Evolutionary conservation across 2,113 vertebrate species (phyloP).

Genomic region (Tachuris rubrigastra): DNA sequence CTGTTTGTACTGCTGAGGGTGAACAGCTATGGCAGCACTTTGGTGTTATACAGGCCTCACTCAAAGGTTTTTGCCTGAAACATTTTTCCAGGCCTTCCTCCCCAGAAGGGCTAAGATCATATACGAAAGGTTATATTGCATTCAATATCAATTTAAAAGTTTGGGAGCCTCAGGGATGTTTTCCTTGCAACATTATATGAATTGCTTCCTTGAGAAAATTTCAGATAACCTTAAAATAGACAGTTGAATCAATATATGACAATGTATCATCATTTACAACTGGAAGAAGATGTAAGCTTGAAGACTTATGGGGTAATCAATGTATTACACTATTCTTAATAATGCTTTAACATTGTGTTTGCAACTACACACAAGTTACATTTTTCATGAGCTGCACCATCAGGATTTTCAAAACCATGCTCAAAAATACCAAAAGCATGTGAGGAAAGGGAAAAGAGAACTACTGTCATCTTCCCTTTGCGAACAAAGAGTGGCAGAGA

Average conservation of each 20-base stretch:
- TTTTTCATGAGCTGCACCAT: not conserved
- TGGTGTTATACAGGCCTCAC: not conserved
- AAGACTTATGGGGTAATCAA: not conserved
- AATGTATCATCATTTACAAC: not conserved
- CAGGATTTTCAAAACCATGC: not conserved
- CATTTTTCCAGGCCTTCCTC: not conserved
- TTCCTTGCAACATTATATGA: not conserved
- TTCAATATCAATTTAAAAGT: not conserved
- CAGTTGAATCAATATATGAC: not conserved
- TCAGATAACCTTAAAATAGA: not conserved
- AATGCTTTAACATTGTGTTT: not conserved
- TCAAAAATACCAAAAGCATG: not conserved
- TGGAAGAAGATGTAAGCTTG: not conserved
- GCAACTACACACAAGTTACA: not conserved
- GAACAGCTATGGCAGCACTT: not conserved
- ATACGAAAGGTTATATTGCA: not conserved
- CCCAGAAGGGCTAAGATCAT: not conserved
- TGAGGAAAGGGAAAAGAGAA: not conserved
- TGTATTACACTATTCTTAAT: not conserved
- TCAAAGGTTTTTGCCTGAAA: not conserved
- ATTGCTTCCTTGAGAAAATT: not conserved
- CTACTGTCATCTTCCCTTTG: not conserved
- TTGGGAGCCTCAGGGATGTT: not conserved
- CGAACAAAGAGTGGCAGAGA: not conserved
- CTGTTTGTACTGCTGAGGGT: not conserved